Evolutionary conservation across 2,888 invertebrate species (phyloP).

Genomic region (Ecliptopera silaceata): DNA sequence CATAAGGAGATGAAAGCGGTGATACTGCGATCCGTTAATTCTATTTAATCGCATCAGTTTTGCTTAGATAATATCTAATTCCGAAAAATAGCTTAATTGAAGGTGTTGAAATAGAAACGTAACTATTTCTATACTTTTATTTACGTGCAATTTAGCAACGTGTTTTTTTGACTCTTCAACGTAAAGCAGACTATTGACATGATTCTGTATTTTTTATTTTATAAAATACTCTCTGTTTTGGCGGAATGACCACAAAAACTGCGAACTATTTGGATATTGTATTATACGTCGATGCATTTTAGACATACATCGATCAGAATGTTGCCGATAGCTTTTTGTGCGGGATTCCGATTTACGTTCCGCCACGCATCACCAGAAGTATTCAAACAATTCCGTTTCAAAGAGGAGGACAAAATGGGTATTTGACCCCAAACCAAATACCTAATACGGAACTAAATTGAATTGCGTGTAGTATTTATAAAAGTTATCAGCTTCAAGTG

Average conservation of each 20-base stretch:
- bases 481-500: too few relatives aligned
- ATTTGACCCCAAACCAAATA: not conserved
- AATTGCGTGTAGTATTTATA: too few relatives aligned
- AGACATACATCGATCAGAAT: not conserved
- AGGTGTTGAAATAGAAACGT: too few relatives aligned
- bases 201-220: not conserved
- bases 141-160: too few relatives aligned
- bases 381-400: conserved; percentile 1
- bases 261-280: not conserved
- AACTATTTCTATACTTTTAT: too few relatives aligned
- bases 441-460: too few relatives aligned
- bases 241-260: not conserved
- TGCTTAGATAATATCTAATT: too few relatives aligned
- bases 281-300: conserved; percentile 5
- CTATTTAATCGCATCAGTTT: too few relatives aligned
- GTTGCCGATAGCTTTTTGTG: not conserved
- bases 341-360: not conserved
- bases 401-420: not conserved
- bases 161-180: too few relatives aligned
- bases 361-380: too few relatives aligned
- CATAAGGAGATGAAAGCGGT: not conserved
- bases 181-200: too few relatives aligned
- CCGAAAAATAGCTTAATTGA: too few relatives aligned
- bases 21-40: not conserved
- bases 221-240: not conserved